Conservation (phyloP, 2,888 invertebrate genomes). For the Drosophila anomalata region DNA sequence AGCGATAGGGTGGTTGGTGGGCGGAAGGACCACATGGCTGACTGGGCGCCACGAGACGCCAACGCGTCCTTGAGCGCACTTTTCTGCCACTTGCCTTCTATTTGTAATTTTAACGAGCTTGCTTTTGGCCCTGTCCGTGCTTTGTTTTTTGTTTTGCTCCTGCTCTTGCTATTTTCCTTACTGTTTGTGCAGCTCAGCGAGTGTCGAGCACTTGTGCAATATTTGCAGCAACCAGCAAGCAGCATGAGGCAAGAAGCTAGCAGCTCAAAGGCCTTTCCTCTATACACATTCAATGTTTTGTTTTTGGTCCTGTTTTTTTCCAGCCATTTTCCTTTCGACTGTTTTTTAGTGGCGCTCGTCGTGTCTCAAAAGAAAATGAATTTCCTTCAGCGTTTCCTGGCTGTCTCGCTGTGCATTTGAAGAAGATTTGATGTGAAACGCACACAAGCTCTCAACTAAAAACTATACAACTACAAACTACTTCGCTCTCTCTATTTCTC, state of each 20-base stretch:
- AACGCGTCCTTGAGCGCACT: conserved; percentile 77
- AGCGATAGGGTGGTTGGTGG: background rate
- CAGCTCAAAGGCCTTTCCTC: conserved; percentile 52
- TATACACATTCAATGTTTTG: conserved; percentile 12
- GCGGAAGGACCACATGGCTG: conserved; percentile 3
- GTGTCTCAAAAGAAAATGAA: conserved; percentile 62
- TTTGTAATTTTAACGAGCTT: conserved; percentile 63
- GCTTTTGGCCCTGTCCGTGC: conserved; percentile 37
- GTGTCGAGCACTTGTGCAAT: conserved; percentile 68
- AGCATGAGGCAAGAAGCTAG: conserved; percentile 1
- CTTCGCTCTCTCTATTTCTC: conserved; percentile 5
- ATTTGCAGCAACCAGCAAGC: conserved; percentile 51
- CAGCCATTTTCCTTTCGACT: conserved; percentile 52
- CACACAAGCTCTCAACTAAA: conserved; percentile 10
- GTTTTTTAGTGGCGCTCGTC: conserved; percentile 23
- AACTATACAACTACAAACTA: conserved; percentile 17
- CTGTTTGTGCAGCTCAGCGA: conserved; percentile 59
- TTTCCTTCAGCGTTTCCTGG: conserved; percentile 68
- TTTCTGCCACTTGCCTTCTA: conserved; percentile 78
- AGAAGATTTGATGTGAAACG: conserved; percentile 37
- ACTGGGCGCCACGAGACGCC: conserved; percentile 50
- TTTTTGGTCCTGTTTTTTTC: conserved; percentile 19
- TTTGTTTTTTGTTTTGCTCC: conserved; percentile 47
- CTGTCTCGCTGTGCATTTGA: conserved; percentile 60
- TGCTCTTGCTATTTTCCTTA: conserved; percentile 50